A percentile compares a stretch with the other conserved stretches of the same genome.
Evolutionary conservation across 2,888 invertebrate genomes (phyloP).

Genomic region (Oligia strigilis): DNA sequence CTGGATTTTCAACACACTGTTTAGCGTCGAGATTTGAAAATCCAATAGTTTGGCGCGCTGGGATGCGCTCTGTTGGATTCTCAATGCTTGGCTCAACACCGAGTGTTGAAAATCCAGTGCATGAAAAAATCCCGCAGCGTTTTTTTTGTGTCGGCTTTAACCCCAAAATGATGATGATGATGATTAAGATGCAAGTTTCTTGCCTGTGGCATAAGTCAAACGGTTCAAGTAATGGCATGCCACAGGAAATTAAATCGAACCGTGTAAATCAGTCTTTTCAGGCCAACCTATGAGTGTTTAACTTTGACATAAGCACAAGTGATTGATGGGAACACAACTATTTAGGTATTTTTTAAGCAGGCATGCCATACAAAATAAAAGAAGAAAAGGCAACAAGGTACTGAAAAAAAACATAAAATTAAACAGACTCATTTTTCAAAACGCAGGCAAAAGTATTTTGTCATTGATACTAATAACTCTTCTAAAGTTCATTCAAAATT

Average conservation of each 20-base stretch:
- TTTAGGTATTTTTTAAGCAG: neutral
- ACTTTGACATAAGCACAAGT: neutral
- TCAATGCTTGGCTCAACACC: no score
- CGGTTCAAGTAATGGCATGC: neutral
- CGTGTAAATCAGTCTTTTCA: neutral
- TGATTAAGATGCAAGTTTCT: neutral
- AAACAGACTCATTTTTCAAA: neutral
- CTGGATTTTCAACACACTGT: no score
- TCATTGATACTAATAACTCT: neutral
- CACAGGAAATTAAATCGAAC: neutral
- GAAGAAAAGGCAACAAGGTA: neutral
- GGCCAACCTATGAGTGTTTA: neutral
- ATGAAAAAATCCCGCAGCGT: no score
- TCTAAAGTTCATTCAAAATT: neutral
- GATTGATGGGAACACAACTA: neutral
- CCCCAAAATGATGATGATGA: no score
- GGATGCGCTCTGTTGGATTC: no score
- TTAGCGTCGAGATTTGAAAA: no score
- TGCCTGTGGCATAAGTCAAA: neutral
- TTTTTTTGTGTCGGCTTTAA: no score
- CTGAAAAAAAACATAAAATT: neutral
- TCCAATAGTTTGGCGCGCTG: no score
- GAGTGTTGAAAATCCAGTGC: no score
- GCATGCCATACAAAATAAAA: neutral
- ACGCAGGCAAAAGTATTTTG: neutral